phyloP scores from a whole-genome alignment of 1,140 invertebrate genomes.

The Battus philenor region DNA sequence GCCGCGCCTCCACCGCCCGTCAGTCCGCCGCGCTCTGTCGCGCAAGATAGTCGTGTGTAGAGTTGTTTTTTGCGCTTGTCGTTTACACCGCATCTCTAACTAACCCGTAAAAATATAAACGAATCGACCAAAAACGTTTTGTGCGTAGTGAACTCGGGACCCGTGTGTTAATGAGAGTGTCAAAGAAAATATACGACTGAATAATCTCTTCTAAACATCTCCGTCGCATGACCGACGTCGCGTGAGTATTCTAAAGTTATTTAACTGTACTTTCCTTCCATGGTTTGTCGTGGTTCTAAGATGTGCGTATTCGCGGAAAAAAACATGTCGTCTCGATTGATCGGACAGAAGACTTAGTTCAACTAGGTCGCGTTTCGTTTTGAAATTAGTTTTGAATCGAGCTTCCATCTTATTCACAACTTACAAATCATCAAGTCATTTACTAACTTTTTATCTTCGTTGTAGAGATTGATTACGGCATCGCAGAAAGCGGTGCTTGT shows the following conservation, averaged over 20 bases:
- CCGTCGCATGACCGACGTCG: conserved; percentile 31
- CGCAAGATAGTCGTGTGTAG: conserved; percentile 22
- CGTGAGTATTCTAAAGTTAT: conserved; percentile 63
- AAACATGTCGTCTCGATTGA: conserved; percentile 53
- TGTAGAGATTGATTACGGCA: conserved; percentile 11
- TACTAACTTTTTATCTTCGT: neutral
- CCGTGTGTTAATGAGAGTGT: conserved; percentile 27
- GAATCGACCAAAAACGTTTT: conserved; percentile 38
- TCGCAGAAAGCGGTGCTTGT: conserved; percentile 13
- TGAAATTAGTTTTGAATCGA: conserved; percentile 3
- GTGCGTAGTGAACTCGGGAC: conserved; percentile 43
- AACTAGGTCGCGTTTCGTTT: conserved; percentile 35
- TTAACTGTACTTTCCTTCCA: conserved; percentile 67
- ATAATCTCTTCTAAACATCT: conserved; percentile 45
- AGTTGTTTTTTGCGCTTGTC: conserved; percentile 2
- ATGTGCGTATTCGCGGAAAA: conserved; percentile 59
- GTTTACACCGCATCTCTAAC: conserved; percentile 42
- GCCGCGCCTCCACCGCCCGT: conserved; percentile 20
- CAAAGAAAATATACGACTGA: conserved; percentile 22
- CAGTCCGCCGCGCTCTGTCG: conserved; percentile 51
- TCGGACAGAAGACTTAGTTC: conserved; percentile 37
- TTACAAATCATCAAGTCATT: too few species aligned
- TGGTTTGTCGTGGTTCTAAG: conserved; percentile 51
- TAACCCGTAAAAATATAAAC: conserved; percentile 44
- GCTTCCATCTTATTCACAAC: too few species aligned